Evolutionary conservation across 2,113 vertebrate genomes (phyloP).

Genomic region (Podarcis cretensis): DNA sequence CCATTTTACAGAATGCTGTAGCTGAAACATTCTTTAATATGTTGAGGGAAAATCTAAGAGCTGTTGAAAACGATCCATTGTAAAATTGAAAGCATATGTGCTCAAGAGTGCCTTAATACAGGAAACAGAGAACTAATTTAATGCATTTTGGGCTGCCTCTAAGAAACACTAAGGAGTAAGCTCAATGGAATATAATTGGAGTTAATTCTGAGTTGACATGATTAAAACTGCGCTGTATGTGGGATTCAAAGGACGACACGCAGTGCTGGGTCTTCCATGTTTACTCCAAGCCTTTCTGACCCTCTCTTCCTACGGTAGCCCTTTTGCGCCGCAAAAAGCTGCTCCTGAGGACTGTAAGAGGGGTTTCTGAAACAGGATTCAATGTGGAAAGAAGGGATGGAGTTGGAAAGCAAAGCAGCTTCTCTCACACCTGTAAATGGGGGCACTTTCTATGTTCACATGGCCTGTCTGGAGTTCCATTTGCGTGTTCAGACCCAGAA

Average conservation of each 20-base stretch:
- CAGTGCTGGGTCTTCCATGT: neutral
- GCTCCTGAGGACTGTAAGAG: neutral
- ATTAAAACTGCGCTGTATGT: too few relatives aligned
- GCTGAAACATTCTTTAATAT: neutral
- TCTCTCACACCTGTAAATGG: neutral
- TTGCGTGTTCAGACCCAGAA: too few relatives aligned
- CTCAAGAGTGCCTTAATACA: neutral
- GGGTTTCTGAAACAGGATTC: neutral
- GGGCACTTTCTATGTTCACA: neutral
- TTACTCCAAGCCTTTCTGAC: neutral
- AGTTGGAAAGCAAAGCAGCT: neutral
- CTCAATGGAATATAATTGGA: too few relatives aligned
- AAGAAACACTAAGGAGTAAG: neutral
- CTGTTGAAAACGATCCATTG: neutral
- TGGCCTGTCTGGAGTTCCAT: neutral
- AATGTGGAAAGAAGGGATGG: neutral
- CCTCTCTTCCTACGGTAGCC: neutral
- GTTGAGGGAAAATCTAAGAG: constrained; percentile 6
- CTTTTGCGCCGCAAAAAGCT: neutral
- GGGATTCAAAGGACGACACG: neutral
- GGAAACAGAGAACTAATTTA: neutral
- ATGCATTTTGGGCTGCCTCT: neutral
- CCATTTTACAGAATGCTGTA: neutral
- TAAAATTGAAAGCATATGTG: constrained; percentile 1
- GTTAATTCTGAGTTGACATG: too few relatives aligned